Evolutionary conservation across 2,113 vertebrate genomes (phyloP).

Genomic region (Sylvietta virens): DNA sequence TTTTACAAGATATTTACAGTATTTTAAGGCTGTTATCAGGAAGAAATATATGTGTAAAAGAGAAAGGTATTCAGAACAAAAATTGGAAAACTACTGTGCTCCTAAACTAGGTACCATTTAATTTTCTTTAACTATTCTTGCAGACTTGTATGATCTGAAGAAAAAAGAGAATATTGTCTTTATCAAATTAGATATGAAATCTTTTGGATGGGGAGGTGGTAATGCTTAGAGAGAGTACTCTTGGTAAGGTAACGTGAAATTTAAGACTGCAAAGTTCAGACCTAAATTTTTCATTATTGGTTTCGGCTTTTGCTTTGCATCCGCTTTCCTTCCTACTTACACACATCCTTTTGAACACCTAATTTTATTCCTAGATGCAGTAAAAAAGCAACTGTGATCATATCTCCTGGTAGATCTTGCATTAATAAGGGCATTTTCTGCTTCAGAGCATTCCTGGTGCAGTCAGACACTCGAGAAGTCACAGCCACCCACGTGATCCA

Average conservation of each 20-base stretch:
- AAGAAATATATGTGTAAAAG: background rate
- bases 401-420: background rate
- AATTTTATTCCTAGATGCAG: background rate
- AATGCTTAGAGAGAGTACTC: background rate
- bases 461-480: background rate
- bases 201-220: background rate
- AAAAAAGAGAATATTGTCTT: background rate
- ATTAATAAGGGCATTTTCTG: background rate
- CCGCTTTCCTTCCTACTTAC: background rate
- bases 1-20: conserved; percentile 45
- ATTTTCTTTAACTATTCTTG: background rate
- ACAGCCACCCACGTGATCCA: background rate
- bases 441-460: background rate
- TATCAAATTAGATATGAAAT: background rate
- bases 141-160: background rate
- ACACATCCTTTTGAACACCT: background rate
- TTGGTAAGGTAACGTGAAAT: background rate
- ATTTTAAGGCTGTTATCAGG: conserved; percentile 40
- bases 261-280: background rate
- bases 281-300: background rate
- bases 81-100: background rate
- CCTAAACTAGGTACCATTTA: background rate
- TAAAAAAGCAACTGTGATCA: background rate
- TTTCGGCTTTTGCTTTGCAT: background rate
- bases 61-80: background rate